These are phyloP conservation scores for Perizoma affinitatum DNA, from an alignment of 2,888 invertebrate species.

Conservation along the genomic window DNA sequence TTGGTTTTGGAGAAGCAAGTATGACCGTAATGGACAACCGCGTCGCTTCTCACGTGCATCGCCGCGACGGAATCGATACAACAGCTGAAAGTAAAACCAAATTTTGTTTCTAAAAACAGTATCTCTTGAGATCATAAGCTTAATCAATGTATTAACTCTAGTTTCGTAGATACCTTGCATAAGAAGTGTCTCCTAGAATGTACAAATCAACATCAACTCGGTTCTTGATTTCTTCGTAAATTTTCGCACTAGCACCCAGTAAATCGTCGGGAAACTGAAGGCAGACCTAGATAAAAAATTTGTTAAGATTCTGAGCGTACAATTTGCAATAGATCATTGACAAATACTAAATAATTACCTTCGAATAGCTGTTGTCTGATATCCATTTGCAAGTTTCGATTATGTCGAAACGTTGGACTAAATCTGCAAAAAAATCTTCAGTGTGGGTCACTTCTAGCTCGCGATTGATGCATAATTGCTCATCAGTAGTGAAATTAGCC, in stretches of 20 bases:
- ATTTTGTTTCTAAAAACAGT: neutral
- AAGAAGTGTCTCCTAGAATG: conserved; percentile 95
- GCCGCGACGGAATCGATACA: conserved; percentile 96
- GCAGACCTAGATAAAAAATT: conserved; percentile 86
- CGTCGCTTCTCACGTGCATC: conserved; percentile 93
- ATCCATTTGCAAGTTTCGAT: conserved; percentile 88
- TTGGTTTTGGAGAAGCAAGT: conserved; percentile 92
- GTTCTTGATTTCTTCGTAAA: conserved; percentile 84
- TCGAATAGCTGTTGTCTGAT: conserved; percentile 84
- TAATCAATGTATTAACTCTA: no score
- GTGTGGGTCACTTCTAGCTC: conserved; percentile 55
- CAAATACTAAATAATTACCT: conserved; percentile 72
- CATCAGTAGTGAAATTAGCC: conserved; percentile 82
- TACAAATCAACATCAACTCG: conserved; percentile 85
- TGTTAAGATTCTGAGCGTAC: neutral
- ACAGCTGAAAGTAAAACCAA: conserved; percentile 85
- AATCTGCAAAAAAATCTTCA: conserved; percentile 52
- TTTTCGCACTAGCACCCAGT: conserved; percentile 86
- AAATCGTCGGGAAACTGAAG: conserved; percentile 96
- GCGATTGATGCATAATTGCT: conserved; percentile 80
- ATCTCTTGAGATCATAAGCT: no score
- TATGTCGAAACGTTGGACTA: conserved; percentile 83
- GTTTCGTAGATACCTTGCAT: conserved; percentile 86
- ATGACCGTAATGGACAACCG: conserved; percentile 95
- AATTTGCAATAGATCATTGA: neutral